A percentile compares a stretch with the other conserved stretches of the same genome.
These are phyloP conservation scores for Helicorthomorpha holstii DNA, from an alignment of 1,140 invertebrate genomes.

Conservation along the genomic window DNA sequence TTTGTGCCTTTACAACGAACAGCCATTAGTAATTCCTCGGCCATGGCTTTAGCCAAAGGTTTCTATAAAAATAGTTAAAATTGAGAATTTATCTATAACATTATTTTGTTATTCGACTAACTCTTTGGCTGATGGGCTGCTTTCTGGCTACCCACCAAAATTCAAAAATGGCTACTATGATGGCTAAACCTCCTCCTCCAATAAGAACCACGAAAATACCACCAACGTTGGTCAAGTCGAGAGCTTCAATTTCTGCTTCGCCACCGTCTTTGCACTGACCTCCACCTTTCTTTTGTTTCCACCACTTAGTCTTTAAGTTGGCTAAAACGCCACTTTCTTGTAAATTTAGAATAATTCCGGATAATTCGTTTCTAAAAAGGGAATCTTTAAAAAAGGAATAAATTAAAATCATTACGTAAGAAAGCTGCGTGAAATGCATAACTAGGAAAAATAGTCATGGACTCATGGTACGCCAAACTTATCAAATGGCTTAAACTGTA, in stretches of 20 bases:
- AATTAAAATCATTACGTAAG: too few relatives aligned
- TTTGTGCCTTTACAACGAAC: conserved; percentile 1
- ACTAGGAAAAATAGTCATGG: too few relatives aligned
- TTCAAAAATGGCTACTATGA: neutral
- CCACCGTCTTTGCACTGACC: conserved; percentile 34
- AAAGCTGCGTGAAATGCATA: neutral
- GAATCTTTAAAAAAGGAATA: conserved; percentile 21
- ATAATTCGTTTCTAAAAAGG: conserved; percentile 27
- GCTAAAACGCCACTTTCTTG: conserved; percentile 31
- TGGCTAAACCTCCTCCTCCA: neutral
- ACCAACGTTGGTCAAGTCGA: neutral
- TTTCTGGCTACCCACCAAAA: conserved; percentile 26
- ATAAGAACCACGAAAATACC: conserved; percentile 1
- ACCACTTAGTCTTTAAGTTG: conserved; percentile 26
- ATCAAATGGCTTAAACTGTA: too few relatives aligned
- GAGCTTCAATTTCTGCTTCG: neutral
- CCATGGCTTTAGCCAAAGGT: conserved; percentile 1
- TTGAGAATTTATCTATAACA: neutral
- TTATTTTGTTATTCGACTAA: neutral
- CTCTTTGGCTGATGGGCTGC: neutral
- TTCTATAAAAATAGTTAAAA: conserved; percentile 1
- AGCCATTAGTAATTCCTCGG: conserved; percentile 3
- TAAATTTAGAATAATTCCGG: conserved; percentile 26
- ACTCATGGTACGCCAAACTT: too few relatives aligned
- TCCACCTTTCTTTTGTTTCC: conserved; percentile 17